Conservation (phyloP, 2,113 vertebrate species). For the Circaetus gallicus region DNA sequence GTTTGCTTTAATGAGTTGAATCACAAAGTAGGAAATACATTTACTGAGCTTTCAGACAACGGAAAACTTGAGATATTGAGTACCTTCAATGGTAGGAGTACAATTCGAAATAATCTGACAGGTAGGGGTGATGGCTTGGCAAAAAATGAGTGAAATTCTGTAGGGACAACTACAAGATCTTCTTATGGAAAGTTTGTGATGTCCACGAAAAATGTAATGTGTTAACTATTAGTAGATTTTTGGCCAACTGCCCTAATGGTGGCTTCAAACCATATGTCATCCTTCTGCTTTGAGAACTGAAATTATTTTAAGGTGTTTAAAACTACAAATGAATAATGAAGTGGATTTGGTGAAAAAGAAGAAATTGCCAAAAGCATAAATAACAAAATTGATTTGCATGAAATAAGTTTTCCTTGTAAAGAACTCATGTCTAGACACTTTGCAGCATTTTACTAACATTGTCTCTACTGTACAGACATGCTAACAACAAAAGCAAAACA, state of each 20-base stretch:
- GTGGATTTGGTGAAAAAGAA: background rate
- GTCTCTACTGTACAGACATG: background rate
- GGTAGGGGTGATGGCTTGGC: background rate
- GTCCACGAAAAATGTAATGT: rapidly evolving
- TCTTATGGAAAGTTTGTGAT: background rate
- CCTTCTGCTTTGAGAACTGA: constrained; percentile 2
- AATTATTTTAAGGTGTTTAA: background rate
- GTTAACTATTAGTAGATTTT: background rate
- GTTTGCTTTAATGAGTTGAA: background rate
- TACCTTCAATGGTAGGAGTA: background rate
- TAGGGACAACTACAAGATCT: background rate
- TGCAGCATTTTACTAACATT: background rate
- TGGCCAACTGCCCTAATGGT: background rate
- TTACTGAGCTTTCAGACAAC: background rate
- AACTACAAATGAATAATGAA: background rate
- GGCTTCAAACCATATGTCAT: background rate
- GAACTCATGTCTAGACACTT: background rate
- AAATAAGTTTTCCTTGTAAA: background rate
- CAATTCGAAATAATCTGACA: background rate
- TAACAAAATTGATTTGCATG: background rate
- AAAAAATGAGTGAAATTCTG: background rate
- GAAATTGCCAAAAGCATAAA: background rate
- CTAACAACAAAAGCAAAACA: background rate
- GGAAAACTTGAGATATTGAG: background rate
- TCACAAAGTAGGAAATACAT: background rate